phyloP scores from a whole-genome alignment of 92 coral and sea anemone species.

The Nematostella vectensis region DNA sequence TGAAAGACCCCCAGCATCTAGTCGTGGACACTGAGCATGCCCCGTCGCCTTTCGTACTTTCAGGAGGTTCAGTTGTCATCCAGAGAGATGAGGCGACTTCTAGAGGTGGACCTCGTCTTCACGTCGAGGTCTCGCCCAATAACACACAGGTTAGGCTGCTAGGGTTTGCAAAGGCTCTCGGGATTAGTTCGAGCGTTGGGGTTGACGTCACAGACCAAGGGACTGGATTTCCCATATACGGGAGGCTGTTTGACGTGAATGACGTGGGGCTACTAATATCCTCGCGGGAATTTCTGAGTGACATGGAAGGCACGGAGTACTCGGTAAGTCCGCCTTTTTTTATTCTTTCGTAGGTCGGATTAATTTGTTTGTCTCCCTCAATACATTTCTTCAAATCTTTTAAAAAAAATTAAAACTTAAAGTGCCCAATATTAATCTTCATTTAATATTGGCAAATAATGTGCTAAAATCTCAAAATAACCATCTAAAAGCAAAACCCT shows the following conservation, averaged over 20 bases:
- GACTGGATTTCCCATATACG: conserved; percentile 78
- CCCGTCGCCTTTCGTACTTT: conserved; percentile 71
- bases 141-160: conserved; percentile 52
- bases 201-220: conserved; percentile 78
- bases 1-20: conserved; percentile 48
- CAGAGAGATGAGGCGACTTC: conserved; percentile 62
- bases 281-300: conserved; percentile 68
- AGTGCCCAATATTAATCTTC: too few relatives aligned
- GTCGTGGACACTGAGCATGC: conserved; percentile 51
- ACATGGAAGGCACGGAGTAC: conserved; percentile 41
- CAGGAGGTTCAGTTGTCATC: conserved; percentile 69
- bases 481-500: too few relatives aligned
- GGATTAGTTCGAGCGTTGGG: conserved; percentile 63
- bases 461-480: too few relatives aligned
- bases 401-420: too few relatives aligned
- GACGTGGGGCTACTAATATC: conserved; percentile 71
- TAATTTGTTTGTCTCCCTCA: not conserved
- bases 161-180: conserved; percentile 78
- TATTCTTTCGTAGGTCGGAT: not conserved
- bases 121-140: conserved; percentile 61
- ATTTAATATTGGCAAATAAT: too few relatives aligned
- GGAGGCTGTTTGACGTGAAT: conserved; percentile 73
- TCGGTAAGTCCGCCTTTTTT: conserved; percentile 26
- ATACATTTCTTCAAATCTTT: too few relatives aligned
- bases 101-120: conserved; percentile 72